Base-by-base conservation (phyloP, 2,888 invertebrate genomes). In the Spisula solida region DNA sequence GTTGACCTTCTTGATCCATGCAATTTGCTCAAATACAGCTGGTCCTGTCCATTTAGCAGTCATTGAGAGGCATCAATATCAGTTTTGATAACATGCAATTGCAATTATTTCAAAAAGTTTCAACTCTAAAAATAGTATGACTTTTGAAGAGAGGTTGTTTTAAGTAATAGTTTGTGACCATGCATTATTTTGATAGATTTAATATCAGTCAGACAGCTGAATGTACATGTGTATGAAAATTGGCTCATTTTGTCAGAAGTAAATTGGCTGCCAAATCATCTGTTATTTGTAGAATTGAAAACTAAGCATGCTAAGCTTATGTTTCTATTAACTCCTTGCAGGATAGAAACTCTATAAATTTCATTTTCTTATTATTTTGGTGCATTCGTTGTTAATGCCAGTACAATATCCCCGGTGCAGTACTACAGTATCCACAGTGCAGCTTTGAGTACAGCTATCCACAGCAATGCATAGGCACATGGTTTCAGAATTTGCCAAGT, bases 291-390 rank as follows among this genome's bases (percentile, higher is more conserved):
- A 66, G 25, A 66, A 66, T 66, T 25, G 60, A 66, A 66, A 66
- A 25, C 60, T 25, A 66, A 66, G n/a, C 60, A 66, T 10, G 60
- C 60, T 66, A 25, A 25, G 60, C 20, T 66, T 66, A 66, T n/a
- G n/a, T 25, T 25, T 66, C 8, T 66, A 66, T 25, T 66, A 66
- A 66, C 60, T 66, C 25, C 5, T 4, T 66, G 60, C 60, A 4
- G 60, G 60, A 66, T 10, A 66, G 25, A 66, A 66, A 66, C 60
- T 25, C 60, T 25, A 25, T 66, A 66, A 66, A 66, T 66, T 66
- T 66, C 60, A 66, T 25, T 66, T 66, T 25, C 10, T 66, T 6
- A 66, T 25, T 66, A 25, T 66, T 10, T 25, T 25, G 60, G 25
- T 66, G 25, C 51, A 51, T 51, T 51, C 51, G 12, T 51, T 51